These are phyloP conservation scores for Limnephilus auricula DNA, from an alignment of 2,888 invertebrate genomes.

Conservation along the genomic window DNA sequence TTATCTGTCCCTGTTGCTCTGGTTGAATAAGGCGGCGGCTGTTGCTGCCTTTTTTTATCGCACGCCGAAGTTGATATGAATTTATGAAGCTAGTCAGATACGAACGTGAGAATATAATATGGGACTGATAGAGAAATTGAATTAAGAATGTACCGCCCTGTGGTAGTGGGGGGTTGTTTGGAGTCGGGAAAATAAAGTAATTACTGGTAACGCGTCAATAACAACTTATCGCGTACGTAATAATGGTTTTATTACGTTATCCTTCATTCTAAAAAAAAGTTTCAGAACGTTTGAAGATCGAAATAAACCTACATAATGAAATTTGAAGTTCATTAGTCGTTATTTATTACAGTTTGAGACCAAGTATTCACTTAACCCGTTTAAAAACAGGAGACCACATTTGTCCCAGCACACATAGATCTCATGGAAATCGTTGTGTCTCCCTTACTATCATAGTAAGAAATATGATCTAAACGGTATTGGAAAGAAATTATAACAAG, in stretches of 20 bases:
- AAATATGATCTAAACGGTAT: too few relatives aligned
- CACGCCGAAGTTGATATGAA: constrained; percentile 48
- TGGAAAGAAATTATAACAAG: too few relatives aligned
- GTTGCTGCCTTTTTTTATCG: not conserved
- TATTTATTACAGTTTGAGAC: too few relatives aligned
- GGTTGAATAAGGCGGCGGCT: not conserved
- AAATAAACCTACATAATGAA: not conserved
- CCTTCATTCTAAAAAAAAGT: not conserved
- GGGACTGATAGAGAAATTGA: constrained; percentile 3
- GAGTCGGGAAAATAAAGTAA: not conserved
- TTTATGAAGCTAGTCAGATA: constrained; percentile 55
- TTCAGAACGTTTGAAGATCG: not conserved
- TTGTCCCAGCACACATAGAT: too few relatives aligned
- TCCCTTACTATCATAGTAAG: too few relatives aligned
- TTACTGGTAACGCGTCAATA: not conserved
- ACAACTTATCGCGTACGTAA: not conserved
- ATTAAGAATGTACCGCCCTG: not conserved
- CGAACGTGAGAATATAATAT: constrained; percentile 37
- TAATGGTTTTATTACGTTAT: not conserved
- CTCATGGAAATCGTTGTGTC: too few relatives aligned
- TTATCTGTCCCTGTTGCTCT: not conserved
- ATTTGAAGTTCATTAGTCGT: too few relatives aligned
- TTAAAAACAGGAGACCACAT: too few relatives aligned
- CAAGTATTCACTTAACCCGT: too few relatives aligned
- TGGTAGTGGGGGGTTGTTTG: not conserved